Evolutionary conservation across 2,113 vertebrate genomes (phyloP), one percentile per base, ranked within the genome.

Genomic region (Macquaria ambigua): DNA sequence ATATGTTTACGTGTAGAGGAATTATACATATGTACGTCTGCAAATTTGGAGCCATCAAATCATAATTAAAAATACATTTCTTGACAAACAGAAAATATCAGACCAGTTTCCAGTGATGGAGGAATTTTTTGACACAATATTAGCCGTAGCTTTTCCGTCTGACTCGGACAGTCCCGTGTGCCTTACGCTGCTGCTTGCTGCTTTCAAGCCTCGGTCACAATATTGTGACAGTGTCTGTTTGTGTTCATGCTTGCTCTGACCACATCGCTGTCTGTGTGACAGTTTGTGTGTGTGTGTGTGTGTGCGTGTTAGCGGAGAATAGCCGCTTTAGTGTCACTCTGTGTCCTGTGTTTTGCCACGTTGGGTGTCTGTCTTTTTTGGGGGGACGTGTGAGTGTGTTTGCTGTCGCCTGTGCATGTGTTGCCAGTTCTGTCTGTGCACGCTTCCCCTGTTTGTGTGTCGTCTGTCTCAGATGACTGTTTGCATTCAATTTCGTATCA

Each of bases 211-310:
- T 69, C 52, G 41, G 79, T 89, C 90, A 87, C 79, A 90, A 90
- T 87, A 84, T 93, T 92, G 85, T 90, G 90, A 92, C 92, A 86
- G 78, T 46, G 64, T 78, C 69, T 61, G 86, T 84, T 73, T 68
- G 79, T 75, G 75, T 82, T 87, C 56, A 43, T 84, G 82, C 74
- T 80, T 55, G 68, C 67, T 25, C 80, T 83, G 90, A 87, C 82
- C 84, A 80, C 80, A 76, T 82, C 56, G 21, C 62, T 70, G 77
- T 83, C 31, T 77, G n/a, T 64, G 68, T 59, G 72, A 52, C 48
- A 55, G 43, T 41, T 25, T 78, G 72, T 82, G 62, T 76, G 41
- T 66, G 61, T 77, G 55, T 46, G 48, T 37, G 37, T 37, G 64
- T 74, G 55, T 75, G 61, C 66, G 55, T 46, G 48, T 59, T 31